Percentiles rank a stretch among this genome's conserved stretches.
phyloP scores from a whole-genome alignment of 2,113 vertebrate genomes.

The Pleuronectes platessa region DNA sequence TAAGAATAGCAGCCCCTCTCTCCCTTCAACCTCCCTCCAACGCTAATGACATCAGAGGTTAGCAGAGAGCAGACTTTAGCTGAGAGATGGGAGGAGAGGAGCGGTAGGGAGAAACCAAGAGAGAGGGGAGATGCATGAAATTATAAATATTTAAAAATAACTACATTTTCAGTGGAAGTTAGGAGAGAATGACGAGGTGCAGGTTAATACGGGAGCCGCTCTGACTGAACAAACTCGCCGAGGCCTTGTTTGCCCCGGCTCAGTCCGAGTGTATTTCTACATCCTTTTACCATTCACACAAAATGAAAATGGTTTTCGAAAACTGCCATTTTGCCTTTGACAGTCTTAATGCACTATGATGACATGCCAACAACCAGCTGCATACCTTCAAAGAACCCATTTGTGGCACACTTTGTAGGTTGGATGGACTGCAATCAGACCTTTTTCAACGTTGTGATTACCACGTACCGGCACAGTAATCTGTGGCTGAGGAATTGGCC shows the following conservation, averaged over 20 bases:
- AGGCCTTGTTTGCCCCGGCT: constrained; percentile 50
- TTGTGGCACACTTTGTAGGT: constrained; percentile 75
- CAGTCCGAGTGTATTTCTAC: constrained; percentile 62
- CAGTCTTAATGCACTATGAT: constrained; percentile 80
- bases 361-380: constrained; percentile 71
- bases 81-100: constrained; percentile 46
- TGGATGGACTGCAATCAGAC: constrained; percentile 78
- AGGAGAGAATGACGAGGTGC: background rate
- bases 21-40: constrained; percentile 77
- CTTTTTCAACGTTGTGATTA: constrained; percentile 78
- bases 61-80: constrained; percentile 60
- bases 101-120: constrained; percentile 36
- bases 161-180: constrained; percentile 18
- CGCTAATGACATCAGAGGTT: constrained; percentile 96
- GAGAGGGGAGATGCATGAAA: constrained; percentile 15
- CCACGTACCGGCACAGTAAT: constrained; percentile 75
- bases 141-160: constrained; percentile 47
- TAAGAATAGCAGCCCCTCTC: constrained; percentile 87
- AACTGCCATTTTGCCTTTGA: constrained; percentile 71
- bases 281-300: constrained; percentile 73
- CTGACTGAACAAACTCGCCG: constrained; percentile 12
- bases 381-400: constrained; percentile 74
- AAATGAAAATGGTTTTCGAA: constrained; percentile 63
- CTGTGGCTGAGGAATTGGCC: constrained; percentile 76
- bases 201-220: constrained; percentile 15